Evolutionary conservation across 2,113 vertebrate genomes (phyloP).

Genomic region (Psammodynastes pulverulentus): DNA sequence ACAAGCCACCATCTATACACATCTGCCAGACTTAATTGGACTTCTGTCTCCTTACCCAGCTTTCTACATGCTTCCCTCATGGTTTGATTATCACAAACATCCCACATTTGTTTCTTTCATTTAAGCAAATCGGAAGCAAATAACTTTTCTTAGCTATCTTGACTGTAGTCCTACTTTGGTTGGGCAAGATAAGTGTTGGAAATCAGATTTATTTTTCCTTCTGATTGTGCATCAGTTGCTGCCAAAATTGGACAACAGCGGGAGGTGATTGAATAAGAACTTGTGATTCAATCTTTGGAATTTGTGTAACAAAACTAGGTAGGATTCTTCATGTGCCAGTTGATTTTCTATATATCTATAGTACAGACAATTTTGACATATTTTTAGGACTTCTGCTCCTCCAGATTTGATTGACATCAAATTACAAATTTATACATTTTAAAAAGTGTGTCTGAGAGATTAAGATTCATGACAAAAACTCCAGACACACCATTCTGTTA

Average conservation of each 20-base stretch:
- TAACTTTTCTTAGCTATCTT: background rate
- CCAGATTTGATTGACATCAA: background rate
- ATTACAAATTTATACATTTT: background rate
- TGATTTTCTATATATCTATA: background rate
- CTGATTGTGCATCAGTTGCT: background rate
- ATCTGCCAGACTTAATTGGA: background rate
- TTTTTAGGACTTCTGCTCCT: constrained; percentile 32
- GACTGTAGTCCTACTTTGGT: background rate
- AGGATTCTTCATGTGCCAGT: background rate
- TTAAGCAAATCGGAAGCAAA: background rate
- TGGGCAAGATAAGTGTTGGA: background rate
- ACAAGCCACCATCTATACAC: background rate
- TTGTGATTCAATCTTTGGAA: background rate
- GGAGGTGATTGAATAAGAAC: background rate
- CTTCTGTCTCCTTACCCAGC: background rate
- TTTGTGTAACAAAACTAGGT: background rate
- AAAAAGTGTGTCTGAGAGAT: constrained; percentile 13
- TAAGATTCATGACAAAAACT: constrained; percentile 12
- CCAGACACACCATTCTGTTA: background rate
- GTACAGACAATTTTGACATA: constrained; percentile 6
- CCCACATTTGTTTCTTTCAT: background rate
- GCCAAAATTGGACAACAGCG: background rate
- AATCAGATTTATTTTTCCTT: background rate
- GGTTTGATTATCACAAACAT: too few species aligned
- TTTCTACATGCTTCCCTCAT: background rate